These are phyloP conservation scores for Sigmodon hispidus DNA, from an alignment of 2,113 vertebrate genomes.

Conservation along the genomic window DNA sequence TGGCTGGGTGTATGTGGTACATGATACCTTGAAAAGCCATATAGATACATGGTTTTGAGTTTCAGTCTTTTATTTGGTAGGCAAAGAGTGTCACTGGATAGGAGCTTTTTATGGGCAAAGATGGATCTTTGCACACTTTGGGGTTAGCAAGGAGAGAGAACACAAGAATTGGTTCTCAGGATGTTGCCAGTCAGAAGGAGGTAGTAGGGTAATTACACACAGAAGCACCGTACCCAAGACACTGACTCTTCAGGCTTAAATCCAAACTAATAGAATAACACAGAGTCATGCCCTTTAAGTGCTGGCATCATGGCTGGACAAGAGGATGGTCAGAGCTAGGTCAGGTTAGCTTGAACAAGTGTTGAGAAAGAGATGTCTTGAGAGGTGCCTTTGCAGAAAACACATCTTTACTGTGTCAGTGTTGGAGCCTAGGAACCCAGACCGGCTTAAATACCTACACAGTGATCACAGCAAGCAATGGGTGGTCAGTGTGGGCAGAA, in stretches of 20 bases:
- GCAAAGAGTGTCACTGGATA: neutral
- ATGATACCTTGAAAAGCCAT: neutral
- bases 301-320: neutral
- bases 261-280: neutral
- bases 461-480: neutral
- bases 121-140: neutral
- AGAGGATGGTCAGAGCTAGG: neutral
- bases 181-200: neutral
- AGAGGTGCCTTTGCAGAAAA: constrained; percentile 27
- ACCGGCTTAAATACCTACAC: neutral
- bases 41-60: neutral
- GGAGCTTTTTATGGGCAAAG: neutral
- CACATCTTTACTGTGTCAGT: neutral
- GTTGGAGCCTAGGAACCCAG: constrained; percentile 14
- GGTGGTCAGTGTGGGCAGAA: neutral
- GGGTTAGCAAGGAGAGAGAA: neutral
- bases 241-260: neutral
- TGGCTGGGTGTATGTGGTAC: no score
- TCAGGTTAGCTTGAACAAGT: constrained; percentile 27
- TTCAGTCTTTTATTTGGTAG: neutral
- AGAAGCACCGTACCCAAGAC: neutral
- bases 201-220: neutral
- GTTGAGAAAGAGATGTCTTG: constrained; percentile 52
- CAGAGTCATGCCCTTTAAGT: neutral
- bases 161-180: neutral